Evolutionary conservation across 2,888 invertebrate genomes (phyloP).

Genomic region (Heliconius aoede): DNA sequence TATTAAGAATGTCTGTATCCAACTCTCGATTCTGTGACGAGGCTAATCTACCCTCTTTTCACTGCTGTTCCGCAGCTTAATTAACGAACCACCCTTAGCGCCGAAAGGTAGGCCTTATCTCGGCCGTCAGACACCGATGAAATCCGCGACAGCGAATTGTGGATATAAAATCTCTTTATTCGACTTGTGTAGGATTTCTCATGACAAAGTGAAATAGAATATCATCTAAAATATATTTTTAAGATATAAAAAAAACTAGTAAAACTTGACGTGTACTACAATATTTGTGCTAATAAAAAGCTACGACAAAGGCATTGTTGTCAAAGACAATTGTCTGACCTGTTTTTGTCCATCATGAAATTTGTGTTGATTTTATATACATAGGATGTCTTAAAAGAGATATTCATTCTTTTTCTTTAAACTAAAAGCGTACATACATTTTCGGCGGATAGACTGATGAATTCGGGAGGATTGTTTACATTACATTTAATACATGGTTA

Average conservation of each 20-base stretch:
- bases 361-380: slow-evolving; percentile 56
- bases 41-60: slow-evolving; percentile 51
- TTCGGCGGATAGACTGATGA: too few relatives aligned
- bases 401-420: too few relatives aligned
- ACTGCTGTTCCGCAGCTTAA: slow-evolving; percentile 51
- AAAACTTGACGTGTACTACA: slow-evolving; percentile 77
- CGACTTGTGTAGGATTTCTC: slow-evolving; percentile 40
- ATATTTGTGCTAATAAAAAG: slow-evolving; percentile 83
- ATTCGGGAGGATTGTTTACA: too few relatives aligned
- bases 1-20: slow-evolving; percentile 37
- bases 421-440: too few relatives aligned
- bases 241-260: slow-evolving; percentile 70
- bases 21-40: slow-evolving; percentile 47
- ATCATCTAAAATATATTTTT: slow-evolving; percentile 37
- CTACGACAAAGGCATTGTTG: slow-evolving; percentile 81
- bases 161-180: slow-evolving; percentile 44
- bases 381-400: too few relatives aligned
- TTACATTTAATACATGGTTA: too few relatives aligned
- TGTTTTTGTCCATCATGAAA: slow-evolving; percentile 72
- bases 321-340: slow-evolving; percentile 76
- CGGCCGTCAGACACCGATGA: slow-evolving; percentile 51
- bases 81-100: slow-evolving; percentile 51
- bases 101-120: slow-evolving; percentile 52
- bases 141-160: slow-evolving; percentile 46
- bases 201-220: slow-evolving; percentile 14